Evolutionary conservation across 2,113 vertebrate species (phyloP), one percentile per base, ranked within the genome.

Genomic region (Spilogale gracilis): DNA sequence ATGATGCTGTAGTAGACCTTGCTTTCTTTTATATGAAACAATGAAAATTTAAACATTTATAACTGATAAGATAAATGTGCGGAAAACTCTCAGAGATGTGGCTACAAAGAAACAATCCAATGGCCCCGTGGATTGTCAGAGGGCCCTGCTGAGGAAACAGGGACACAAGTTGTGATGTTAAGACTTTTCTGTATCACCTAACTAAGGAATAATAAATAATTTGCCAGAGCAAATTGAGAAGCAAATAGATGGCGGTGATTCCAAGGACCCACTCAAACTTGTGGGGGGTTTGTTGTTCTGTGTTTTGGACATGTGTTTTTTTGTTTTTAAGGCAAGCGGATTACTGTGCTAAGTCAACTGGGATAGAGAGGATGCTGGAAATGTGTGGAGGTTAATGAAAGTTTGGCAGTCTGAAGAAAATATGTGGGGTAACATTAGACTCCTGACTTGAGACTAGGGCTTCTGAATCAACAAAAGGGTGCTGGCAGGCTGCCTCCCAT

Each of bases 301-400:
- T 52, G 17, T 21, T 48, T 84, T 0, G 2, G 9, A 67, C 20
- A 20, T 11, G 6, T 4, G 30, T 89, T 86, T 2, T 23, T 89
- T 89, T 50, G 4, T 88, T n/a, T 80, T 48, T 23, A 78, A 56
- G 3, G 38, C 1, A 4, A 32, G 8, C 30, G 45, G 50, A 82
- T 61, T 6, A 61, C 38, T 6, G 32, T 18, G 25, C 6, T 89
- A 13, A 20, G 30, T 43, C 32, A 89, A 54, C 6, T 21, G 43
- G 18, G 6, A 60, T 30, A 30, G 48, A 83, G 32, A 61, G 8
- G 6, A 50, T 5, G 3, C 20, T 63, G 16, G 30, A 87, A 52
- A 38, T 27, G 10, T 23, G 2, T 10, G 2, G 23, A 61, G 45
- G 0, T 6, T n/a, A 38, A 11, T 5, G 20, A 4, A 74, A 5